Conservation (phyloP, 2,113 vertebrate genomes). For the Austrofundulus limnaeus region DNA sequence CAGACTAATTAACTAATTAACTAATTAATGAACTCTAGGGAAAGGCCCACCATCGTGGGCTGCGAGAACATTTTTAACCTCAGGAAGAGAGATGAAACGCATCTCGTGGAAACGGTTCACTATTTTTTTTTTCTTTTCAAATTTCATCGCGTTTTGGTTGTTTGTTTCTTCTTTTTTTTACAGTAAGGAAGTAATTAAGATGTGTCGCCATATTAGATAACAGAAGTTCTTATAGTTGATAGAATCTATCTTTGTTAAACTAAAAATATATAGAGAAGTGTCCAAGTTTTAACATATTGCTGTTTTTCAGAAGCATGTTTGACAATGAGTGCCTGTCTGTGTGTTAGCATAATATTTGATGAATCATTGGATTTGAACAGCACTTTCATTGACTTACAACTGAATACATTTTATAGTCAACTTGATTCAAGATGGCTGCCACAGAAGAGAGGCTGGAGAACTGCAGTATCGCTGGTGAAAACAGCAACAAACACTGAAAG, state of each 20-base stretch:
- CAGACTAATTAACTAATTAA: slow-evolving; percentile 83
- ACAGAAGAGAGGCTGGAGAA: too few species aligned
- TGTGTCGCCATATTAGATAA: slow-evolving; percentile 7
- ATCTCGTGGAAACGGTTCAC: slow-evolving; percentile 55
- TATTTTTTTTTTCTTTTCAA: slow-evolving; percentile 13
- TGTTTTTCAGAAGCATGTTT: too few species aligned
- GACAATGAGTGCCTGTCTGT: too few species aligned
- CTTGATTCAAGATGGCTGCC: too few species aligned
- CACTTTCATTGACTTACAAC: too few species aligned
- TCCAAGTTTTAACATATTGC: background rate
- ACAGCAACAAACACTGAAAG: too few species aligned
- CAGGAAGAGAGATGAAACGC: slow-evolving; percentile 71
- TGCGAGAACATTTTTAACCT: slow-evolving; percentile 68
- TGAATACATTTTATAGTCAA: too few species aligned
- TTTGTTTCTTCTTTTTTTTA: slow-evolving; percentile 3
- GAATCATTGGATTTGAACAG: too few species aligned
- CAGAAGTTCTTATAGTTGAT: background rate
- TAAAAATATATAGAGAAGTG: too few species aligned
- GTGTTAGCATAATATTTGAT: too few species aligned
- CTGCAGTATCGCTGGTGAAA: too few species aligned
- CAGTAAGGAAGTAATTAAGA: slow-evolving; percentile 30
- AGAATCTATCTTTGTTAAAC: too few species aligned
- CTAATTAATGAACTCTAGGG: slow-evolving; percentile 82
- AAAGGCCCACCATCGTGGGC: slow-evolving; percentile 67
- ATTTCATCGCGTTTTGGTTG: slow-evolving; percentile 16